Evolutionary conservation across 2,797 vertebrate species (phyloP).

Genomic region (Mionectes olivaceus): DNA sequence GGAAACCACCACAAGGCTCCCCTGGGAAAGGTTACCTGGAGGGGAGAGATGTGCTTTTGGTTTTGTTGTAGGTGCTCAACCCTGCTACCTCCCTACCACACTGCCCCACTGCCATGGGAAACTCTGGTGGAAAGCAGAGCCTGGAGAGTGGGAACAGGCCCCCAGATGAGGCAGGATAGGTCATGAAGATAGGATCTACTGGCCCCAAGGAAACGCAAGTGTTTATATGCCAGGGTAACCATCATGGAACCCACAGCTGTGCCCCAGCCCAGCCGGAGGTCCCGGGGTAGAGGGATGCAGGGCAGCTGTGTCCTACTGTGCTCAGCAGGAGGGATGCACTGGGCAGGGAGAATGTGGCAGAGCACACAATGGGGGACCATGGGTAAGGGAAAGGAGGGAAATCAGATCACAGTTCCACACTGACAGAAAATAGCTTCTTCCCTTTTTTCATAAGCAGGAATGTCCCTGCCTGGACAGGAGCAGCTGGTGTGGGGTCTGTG

Average conservation of each 20-base stretch:
- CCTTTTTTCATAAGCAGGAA: not conserved
- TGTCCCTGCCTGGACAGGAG: accelerated
- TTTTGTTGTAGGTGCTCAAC: not conserved
- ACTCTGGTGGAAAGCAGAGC: not conserved
- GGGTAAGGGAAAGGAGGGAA: not conserved
- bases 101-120: not conserved
- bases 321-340: accelerated
- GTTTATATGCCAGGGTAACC: accelerated
- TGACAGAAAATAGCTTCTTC: not conserved
- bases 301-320: accelerated
- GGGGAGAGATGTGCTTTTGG: accelerated
- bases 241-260: accelerated
- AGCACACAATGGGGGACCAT: accelerated
- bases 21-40: accelerated
- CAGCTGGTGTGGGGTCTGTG: accelerated
- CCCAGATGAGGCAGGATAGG: not conserved
- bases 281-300: accelerated
- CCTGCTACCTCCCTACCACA: not conserved
- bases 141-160: not conserved
- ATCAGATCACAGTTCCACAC: accelerated
- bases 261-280: not conserved
- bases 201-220: not conserved
- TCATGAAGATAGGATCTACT: not conserved
- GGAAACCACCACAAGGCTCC: accelerated
- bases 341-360: not conserved